Base-by-base conservation (phyloP, 2,113 vertebrate genomes). In the Osmerus eperlanus region DNA sequence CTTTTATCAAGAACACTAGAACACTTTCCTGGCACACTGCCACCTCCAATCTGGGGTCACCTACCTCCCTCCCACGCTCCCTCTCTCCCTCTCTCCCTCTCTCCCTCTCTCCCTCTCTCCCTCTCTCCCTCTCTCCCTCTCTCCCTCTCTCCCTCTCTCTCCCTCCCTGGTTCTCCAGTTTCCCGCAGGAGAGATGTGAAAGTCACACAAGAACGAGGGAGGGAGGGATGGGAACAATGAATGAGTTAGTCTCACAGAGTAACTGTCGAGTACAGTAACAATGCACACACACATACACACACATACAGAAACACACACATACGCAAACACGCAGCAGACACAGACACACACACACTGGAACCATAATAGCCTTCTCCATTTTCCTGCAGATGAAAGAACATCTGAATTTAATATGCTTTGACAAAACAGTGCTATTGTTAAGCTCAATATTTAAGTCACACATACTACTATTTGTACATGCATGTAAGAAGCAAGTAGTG, bases 11-110 rank as follows among this genome's bases (percentile, higher is more conserved):
- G 71, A 52, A 56, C 69, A 70, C 77, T 64, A 67, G 68, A 80
- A 78, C 32, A 71, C 71, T 60, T 77, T 80, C 67, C 74, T 81
- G 83, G 80, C 75, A 52, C 41, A 6, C 71, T 70, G 78, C 83
- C 80, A 82, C 67, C 32, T 41, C 55, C 64, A 28, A 63, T 78
- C 63, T 82, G 78, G 80, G 83, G 83, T 85, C 78, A 84, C 80
- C 75, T 62, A 61, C 19, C 25, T 29, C 54, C 32, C 25, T 28
- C 62, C 15, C 62, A 25, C 28, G 15, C 62, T 28, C 62, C 2
- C 25, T 28, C 25, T 15, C 8, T 14, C 62, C 15, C 13, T 3
- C 62, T 28, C 7, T 13, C 51, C 21, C 66, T 68, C 32, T 18
- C 25, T 25, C n/a, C n/a, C n/a, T n/a, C n/a, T n/a, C n/a, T n/a